These are phyloP conservation scores for Centrocercus urophasianus DNA, from an alignment of 2,113 vertebrate genomes.

Conservation along the genomic window DNA sequence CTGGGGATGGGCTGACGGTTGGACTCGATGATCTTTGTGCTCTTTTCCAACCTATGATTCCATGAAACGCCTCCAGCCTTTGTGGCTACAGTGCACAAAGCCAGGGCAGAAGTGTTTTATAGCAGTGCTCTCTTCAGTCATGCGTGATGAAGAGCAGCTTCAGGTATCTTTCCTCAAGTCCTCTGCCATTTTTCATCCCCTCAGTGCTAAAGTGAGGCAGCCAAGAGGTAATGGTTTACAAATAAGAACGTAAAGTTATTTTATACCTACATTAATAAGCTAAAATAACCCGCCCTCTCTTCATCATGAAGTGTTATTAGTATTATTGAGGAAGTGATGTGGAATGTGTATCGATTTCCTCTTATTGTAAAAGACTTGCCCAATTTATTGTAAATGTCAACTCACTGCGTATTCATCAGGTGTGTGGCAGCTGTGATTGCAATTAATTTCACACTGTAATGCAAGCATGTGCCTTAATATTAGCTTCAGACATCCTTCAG, in stretches of 20 bases:
- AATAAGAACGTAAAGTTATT: neutral
- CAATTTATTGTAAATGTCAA: conserved; percentile 73
- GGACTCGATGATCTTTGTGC: no score
- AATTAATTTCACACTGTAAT: conserved; percentile 35
- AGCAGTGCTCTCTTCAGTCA: neutral
- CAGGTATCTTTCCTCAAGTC: neutral
- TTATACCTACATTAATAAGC: conserved; percentile 9
- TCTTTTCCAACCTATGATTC: no score
- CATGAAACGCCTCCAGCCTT: neutral
- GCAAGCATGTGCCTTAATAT: neutral
- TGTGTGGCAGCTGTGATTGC: conserved; percentile 31
- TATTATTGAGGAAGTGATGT: conserved; percentile 34
- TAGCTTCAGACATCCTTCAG: neutral
- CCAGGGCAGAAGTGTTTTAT: neutral
- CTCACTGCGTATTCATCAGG: conserved; percentile 66
- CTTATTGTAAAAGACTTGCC: conserved; percentile 43
- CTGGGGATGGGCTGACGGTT: no score
- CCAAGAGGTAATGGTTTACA: neutral
- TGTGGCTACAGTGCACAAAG: fast-evolving
- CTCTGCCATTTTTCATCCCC: neutral
- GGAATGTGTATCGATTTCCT: conserved; percentile 56
- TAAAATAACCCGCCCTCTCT: neutral
- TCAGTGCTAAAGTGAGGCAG: neutral
- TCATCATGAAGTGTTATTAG: conserved; percentile 37
- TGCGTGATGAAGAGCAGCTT: neutral